These are phyloP conservation scores for Agapostemon virescens DNA, from an alignment of 2,888 invertebrate species.

Conservation along the genomic window DNA sequence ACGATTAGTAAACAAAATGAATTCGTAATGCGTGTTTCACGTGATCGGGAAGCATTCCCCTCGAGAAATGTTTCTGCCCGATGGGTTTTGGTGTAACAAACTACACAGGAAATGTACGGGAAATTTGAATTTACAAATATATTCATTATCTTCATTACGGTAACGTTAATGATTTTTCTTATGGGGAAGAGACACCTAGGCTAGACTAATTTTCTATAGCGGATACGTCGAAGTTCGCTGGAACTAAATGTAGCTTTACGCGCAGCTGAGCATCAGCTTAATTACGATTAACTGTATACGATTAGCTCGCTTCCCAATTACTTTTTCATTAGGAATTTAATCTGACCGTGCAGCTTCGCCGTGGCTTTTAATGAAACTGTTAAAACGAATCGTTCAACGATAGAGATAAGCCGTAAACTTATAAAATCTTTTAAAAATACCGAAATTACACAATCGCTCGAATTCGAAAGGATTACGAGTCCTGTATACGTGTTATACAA, in stretches of 20 bases:
- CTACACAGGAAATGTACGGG: neutral
- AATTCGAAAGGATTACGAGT: neutral
- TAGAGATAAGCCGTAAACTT: neutral
- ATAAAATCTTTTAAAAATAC: neutral
- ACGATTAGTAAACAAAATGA: neutral
- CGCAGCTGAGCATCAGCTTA: conserved; percentile 24
- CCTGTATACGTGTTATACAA: neutral
- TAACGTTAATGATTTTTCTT: conserved; percentile 28
- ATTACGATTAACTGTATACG: conserved; percentile 27
- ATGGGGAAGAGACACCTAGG: conserved; percentile 9
- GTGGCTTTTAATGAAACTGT: neutral
- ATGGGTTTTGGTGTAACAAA: neutral
- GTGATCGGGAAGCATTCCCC: neutral
- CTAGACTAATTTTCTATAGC: conserved; percentile 4
- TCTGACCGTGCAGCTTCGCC: neutral
- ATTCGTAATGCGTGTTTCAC: neutral
- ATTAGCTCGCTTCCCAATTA: conserved; percentile 30
- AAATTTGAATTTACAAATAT: conserved; percentile 11
- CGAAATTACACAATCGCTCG: neutral
- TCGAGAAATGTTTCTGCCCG: neutral
- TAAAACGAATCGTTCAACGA: neutral
- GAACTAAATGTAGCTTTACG: conserved; percentile 32
- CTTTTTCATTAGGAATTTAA: conserved; percentile 3
- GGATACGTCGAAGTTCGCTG: conserved; percentile 30
- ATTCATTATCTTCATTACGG: conserved; percentile 32